A percentile compares a stretch with the other conserved stretches of the same genome.
phyloP scores from a whole-genome alignment of 2,888 invertebrate genomes.

The Ephialtes manifestator region DNA sequence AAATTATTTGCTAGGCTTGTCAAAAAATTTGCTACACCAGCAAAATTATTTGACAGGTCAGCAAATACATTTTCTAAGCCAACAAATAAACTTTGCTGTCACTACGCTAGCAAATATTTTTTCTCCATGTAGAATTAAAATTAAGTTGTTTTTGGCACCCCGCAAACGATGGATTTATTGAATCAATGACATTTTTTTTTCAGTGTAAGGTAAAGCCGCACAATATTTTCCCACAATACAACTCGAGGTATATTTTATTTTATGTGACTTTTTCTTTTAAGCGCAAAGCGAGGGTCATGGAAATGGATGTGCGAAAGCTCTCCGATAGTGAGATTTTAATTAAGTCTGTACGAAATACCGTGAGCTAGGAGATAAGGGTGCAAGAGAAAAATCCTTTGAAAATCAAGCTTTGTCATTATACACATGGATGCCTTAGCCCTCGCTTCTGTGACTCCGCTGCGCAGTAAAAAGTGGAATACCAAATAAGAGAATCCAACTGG shows the following conservation, averaged over 20 bases:
- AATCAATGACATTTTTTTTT: too few relatives aligned
- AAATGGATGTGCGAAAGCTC: neutral
- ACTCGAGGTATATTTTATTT: neutral
- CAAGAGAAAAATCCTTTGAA: slow-evolving; percentile 11
- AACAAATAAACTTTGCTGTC: too few relatives aligned
- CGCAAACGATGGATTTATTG: too few relatives aligned
- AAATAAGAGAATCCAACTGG: neutral
- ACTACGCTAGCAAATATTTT: too few relatives aligned
- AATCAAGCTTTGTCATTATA: slow-evolving; percentile 2
- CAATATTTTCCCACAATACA: neutral
- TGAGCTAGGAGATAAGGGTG: neutral
- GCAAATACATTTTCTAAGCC: too few relatives aligned
- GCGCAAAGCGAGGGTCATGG: neutral
- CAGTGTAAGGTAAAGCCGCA: neutral
- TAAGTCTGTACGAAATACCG: slow-evolving; percentile 12
- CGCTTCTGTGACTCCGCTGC: neutral
- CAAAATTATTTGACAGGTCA: too few relatives aligned
- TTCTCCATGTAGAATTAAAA: too few relatives aligned
- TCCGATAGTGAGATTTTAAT: slow-evolving; percentile 34
- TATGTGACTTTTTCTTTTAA: neutral
- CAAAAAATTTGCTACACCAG: too few relatives aligned
- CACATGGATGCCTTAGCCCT: neutral
- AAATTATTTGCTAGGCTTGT: too few relatives aligned
- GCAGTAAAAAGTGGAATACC: neutral
- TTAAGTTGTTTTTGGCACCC: too few relatives aligned